Base-by-base conservation (phyloP, 2,797 vertebrate genomes). In the Hoplostethus atlanticus region DNA sequence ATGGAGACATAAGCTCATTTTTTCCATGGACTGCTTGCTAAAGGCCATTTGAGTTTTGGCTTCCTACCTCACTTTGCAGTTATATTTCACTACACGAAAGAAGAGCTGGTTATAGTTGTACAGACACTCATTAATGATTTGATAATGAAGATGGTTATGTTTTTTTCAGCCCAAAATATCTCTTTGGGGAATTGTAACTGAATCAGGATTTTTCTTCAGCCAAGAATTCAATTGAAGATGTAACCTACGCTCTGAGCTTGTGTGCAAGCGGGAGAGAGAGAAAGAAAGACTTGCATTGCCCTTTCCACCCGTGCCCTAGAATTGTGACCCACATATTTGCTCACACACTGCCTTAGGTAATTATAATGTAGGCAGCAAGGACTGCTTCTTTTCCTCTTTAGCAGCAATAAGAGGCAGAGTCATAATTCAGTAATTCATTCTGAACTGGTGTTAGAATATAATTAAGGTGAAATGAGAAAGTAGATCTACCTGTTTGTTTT, bases 241-340 rank as follows among this genome's bases (percentile, higher is more conserved):
- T 71, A 80, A 77, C 75, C 56, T 79, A 7, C 3, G 4, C 79
- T 76, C 64, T 17, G 68, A 74, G 79, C 68, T 60, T 61, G 40
- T 61, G 21, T n/a, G 56, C 36, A 48, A 67, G 79, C 89, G 81
- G 81, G 69, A 52, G 76, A 3, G 30, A 42, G 50, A 77, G 76
- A 82, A 71, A 87, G 80, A 89, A 79, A 87, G 57, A 64, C 75
- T 81, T 64, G 77, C 64, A 11, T 16, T 89, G 89, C 82, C 88
- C 88, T 90, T 92, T 92, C 88, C 83, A 87, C 84, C 78, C 81
- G 17, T 90, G 91, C 84, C 88, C 90, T 87, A 90, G 88, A 92
- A 94, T 83, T 64, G 77, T 92, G 93, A 91, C 90, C 93, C 90
- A 94, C 85, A 91, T 93, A 87, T 88, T 87, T 85, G 68, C 81